Conservation (phyloP, 2,888 invertebrate species). For the Eristalis intricaria region DNA sequence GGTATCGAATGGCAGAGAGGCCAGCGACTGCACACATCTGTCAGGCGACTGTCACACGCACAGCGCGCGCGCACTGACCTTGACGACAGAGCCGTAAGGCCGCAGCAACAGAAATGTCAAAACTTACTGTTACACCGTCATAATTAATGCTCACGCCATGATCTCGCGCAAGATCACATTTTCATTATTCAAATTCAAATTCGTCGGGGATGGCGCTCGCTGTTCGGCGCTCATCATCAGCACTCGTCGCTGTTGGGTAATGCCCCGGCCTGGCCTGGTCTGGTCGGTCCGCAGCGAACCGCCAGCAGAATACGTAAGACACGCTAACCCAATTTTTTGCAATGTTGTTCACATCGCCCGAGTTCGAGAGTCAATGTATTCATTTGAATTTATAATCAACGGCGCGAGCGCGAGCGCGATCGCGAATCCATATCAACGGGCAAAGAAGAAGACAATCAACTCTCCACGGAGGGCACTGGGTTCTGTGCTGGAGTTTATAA, state of each 20-base stretch:
- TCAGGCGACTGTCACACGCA: not conserved
- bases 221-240: not conserved
- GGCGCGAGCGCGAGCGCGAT: slow-evolving; percentile 8
- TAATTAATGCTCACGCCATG: slow-evolving; percentile 42
- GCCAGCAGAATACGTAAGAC: slow-evolving; percentile 52
- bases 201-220: not conserved
- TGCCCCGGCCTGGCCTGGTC: not conserved
- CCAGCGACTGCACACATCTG: slow-evolving; percentile 27
- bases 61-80: slow-evolving; percentile 39
- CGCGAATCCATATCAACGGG: slow-evolving; percentile 1
- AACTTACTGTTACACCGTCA: slow-evolving; percentile 28
- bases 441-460: slow-evolving; percentile 41
- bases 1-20: slow-evolving; percentile 20
- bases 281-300: slow-evolving; percentile 1
- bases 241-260: not conserved
- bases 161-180: slow-evolving; percentile 37
- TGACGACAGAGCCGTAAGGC: slow-evolving; percentile 7
- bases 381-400: slow-evolving; percentile 60
- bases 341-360: slow-evolving; percentile 22
- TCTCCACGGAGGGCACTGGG: slow-evolving; percentile 22
- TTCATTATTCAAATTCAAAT: slow-evolving; percentile 43
- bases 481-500: slow-evolving; percentile 33
- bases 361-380: slow-evolving; percentile 23
- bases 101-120: slow-evolving; percentile 23
- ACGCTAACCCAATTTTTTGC: slow-evolving; percentile 62